These are phyloP conservation scores for Panthera leo DNA, from an alignment of 2,113 vertebrate genomes.

Conservation along the genomic window DNA sequence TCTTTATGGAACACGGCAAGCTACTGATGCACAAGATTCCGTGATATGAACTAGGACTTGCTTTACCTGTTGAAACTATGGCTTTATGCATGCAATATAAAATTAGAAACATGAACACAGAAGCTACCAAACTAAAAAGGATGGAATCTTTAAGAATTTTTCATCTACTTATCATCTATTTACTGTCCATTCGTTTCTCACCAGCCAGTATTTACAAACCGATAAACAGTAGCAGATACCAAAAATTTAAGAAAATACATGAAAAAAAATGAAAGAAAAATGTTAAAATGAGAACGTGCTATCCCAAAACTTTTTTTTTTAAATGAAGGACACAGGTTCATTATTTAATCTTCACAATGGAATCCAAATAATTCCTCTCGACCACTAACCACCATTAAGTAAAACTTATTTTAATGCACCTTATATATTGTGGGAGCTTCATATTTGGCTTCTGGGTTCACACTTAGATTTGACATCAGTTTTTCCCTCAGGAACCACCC, in stretches of 20 bases:
- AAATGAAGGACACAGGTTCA: background rate
- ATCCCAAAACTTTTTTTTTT: background rate
- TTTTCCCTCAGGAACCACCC: constrained; percentile 29
- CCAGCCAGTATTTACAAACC: background rate
- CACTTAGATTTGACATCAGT: background rate
- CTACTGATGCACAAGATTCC: background rate
- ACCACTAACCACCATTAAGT: background rate
- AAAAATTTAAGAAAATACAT: background rate
- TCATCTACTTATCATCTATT: background rate
- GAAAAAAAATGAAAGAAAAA: background rate
- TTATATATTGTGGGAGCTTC: background rate
- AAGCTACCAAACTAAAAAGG: background rate
- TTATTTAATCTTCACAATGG: background rate
- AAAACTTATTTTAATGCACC: background rate
- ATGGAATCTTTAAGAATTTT: background rate
- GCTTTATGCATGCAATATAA: background rate
- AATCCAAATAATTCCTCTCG: background rate
- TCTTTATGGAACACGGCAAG: background rate
- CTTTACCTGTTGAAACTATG: background rate
- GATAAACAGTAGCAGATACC: background rate
- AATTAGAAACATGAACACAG: background rate
- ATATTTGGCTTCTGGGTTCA: background rate
- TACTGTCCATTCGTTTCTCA: background rate
- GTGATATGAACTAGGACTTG: background rate
- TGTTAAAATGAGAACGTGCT: background rate